Percentiles rank a stretch among this genome's conserved stretches.
phyloP scores from a whole-genome alignment of 2,113 vertebrate genomes.

The Gavia stellata region DNA sequence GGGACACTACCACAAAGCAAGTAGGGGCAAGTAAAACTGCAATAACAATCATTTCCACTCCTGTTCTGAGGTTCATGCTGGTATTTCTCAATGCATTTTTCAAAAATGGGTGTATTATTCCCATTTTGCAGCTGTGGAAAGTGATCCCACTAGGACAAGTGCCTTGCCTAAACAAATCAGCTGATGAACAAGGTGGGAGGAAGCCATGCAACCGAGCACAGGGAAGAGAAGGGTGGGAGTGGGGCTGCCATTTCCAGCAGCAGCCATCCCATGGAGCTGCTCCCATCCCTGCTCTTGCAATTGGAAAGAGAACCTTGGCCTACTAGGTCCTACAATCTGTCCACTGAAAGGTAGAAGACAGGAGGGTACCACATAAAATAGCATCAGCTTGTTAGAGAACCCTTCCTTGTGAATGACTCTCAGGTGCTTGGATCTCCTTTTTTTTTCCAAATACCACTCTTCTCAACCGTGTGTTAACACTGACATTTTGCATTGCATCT shows the following conservation, averaged over 20 bases:
- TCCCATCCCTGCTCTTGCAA: not conserved
- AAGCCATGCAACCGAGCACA: not conserved
- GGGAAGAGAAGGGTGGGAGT: not conserved
- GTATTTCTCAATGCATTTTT: not conserved
- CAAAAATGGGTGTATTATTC: not conserved
- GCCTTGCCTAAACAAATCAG: not conserved
- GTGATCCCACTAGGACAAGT: not conserved
- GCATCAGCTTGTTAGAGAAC: not conserved
- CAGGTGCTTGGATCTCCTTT: not conserved
- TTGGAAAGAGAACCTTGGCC: not conserved
- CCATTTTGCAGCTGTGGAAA: not conserved
- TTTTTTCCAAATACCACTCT: not conserved
- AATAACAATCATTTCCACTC: not conserved
- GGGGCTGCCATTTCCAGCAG: not conserved
- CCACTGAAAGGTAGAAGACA: not conserved
- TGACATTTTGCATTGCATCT: not conserved
- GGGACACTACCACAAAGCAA: not conserved
- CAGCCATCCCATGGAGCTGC: not conserved
- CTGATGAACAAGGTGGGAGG: rapidly evolving
- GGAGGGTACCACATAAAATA: not conserved
- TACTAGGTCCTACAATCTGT: not conserved
- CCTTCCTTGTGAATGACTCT: not conserved
- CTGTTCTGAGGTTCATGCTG: not conserved
- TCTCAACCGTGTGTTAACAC: not conserved
- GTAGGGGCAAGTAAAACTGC: not conserved